Evolutionary conservation across 2,797 vertebrate genomes (phyloP).

Genomic region (Zalophus californianus): DNA sequence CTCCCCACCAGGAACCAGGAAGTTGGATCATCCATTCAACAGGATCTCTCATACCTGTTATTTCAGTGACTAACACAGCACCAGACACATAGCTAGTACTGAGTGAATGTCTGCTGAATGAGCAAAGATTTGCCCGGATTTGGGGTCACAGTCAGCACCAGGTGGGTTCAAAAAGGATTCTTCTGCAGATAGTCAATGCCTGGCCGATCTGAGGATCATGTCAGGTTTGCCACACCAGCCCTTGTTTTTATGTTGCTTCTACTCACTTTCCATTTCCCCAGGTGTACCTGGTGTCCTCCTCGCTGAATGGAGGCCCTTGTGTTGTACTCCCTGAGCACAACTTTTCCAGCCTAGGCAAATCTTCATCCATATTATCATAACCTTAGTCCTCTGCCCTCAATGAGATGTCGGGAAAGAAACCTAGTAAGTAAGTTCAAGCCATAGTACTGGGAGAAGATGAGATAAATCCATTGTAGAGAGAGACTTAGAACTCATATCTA

Average conservation of each 20-base stretch:
- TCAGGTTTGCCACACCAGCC: background rate
- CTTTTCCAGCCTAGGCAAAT: background rate
- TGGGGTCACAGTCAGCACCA: background rate
- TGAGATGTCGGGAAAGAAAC: background rate
- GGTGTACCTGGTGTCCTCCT: background rate
- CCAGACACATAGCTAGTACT: background rate
- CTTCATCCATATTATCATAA: background rate
- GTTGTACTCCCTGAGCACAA: background rate
- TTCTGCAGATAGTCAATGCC: background rate
- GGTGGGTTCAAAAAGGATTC: background rate
- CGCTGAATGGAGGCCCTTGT: background rate
- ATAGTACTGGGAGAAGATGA: background rate
- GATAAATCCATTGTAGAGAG: background rate
- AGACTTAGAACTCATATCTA: conserved; percentile 13
- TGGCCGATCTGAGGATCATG: background rate
- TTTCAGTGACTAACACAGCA: background rate
- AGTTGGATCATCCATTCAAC: background rate
- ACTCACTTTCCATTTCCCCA: background rate
- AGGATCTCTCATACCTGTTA: background rate
- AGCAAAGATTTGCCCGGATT: background rate
- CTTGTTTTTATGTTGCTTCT: background rate
- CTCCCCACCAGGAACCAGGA: background rate
- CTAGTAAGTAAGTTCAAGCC: background rate
- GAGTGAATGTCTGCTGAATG: background rate
- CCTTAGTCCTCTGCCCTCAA: background rate